A percentile compares a stretch with the other conserved stretches of the same genome.
phyloP scores from a whole-genome alignment of 2,113 vertebrate species.

The Nothocercus julius region DNA sequence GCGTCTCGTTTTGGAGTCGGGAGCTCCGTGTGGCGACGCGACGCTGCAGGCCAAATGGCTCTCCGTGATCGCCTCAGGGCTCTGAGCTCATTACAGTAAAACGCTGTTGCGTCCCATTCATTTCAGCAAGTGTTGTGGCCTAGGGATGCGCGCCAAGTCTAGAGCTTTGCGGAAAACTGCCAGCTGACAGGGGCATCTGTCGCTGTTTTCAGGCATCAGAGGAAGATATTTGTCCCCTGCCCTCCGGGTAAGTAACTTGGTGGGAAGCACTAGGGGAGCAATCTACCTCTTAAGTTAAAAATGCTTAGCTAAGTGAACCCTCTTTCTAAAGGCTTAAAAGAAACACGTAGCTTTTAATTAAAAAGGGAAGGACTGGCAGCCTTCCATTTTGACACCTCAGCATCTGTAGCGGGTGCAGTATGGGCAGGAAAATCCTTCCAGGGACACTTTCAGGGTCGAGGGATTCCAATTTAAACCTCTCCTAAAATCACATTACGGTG shows the following conservation, averaged over 20 bases:
- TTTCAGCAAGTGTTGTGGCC: neutral
- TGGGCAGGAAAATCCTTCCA: neutral
- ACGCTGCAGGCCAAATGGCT: neutral
- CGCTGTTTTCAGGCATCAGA: neutral
- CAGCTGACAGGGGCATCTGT: neutral
- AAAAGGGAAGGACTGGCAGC: neutral
- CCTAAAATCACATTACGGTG: neutral
- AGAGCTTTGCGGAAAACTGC: neutral
- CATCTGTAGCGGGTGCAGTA: neutral
- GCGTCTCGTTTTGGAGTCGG: neutral
- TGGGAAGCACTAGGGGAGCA: neutral
- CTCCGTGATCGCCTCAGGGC: slow-evolving; percentile 16
- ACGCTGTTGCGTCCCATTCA: neutral
- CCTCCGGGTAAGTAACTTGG: neutral
- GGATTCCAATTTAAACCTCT: neutral
- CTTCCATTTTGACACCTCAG: neutral
- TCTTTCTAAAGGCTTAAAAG: neutral
- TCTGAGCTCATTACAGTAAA: slow-evolving; percentile 25
- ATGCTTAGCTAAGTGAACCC: neutral
- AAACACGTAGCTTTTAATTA: neutral
- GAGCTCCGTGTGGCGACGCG: neutral
- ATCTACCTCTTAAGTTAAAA: slow-evolving; percentile 3
- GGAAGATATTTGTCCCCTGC: neutral
- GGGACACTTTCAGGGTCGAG: neutral
- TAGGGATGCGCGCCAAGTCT: neutral